A percentile compares a stretch with the other conserved stretches of the same genome.
Evolutionary conservation across 2,797 vertebrate genomes (phyloP).

Genomic region (Stomatorhinus walkeri): DNA sequence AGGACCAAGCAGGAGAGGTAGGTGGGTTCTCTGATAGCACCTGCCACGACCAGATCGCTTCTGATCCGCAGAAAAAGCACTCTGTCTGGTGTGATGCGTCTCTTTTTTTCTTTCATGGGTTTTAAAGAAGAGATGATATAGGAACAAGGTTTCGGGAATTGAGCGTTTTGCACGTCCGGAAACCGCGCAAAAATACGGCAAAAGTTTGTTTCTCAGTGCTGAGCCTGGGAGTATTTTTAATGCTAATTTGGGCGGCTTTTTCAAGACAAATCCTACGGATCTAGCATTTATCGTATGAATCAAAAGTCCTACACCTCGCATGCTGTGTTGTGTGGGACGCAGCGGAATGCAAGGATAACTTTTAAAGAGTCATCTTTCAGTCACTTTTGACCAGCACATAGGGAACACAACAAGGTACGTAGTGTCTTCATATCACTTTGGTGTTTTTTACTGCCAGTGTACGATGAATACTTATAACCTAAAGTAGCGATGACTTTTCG

Average conservation of each 20-base stretch:
- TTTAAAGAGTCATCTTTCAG: background rate
- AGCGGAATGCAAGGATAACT: constrained; percentile 13
- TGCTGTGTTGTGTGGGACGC: background rate
- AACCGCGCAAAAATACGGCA: background rate
- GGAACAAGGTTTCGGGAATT: background rate
- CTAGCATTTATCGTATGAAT: background rate
- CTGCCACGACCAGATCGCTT: constrained; percentile 14
- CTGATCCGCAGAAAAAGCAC: background rate
- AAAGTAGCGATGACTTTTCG: background rate
- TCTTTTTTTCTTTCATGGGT: background rate
- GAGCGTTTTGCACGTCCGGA: background rate
- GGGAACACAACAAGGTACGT: constrained; percentile 8
- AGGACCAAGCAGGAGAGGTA: background rate
- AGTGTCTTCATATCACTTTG: background rate
- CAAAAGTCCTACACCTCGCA: background rate
- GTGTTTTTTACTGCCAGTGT: background rate
- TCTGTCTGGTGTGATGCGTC: background rate
- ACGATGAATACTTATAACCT: background rate
- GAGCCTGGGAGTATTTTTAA: background rate
- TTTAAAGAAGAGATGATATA: background rate
- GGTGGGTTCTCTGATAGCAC: constrained; percentile 14
- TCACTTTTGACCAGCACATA: background rate
- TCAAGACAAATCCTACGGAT: background rate
- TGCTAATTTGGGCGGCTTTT: background rate
- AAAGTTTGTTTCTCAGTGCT: background rate